These are phyloP conservation scores for Akabosia matsudoensis DNA, from an alignment of 1,140 invertebrate genomes.

Conservation along the genomic window DNA sequence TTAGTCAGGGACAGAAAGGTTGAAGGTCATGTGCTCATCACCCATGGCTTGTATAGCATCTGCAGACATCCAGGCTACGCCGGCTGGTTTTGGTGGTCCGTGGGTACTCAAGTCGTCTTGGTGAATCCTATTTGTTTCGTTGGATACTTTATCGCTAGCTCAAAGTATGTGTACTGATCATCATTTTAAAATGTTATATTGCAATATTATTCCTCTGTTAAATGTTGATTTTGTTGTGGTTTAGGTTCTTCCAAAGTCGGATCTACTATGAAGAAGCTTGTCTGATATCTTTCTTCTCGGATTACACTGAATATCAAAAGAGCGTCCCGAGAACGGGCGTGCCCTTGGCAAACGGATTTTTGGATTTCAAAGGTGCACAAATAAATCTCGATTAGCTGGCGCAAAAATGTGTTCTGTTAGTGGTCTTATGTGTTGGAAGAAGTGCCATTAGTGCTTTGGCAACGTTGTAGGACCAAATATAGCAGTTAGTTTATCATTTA, in stretches of 20 bases:
- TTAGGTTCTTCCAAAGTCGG: conserved; percentile 87
- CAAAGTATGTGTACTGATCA: conserved; percentile 1
- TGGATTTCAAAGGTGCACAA: neutral
- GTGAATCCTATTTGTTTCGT: conserved; percentile 87
- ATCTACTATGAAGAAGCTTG: conserved; percentile 87
- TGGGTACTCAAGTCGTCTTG: conserved; percentile 91
- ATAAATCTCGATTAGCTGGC: no score
- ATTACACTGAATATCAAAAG: conserved; percentile 85
- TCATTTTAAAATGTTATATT: no score
- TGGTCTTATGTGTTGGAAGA: no score
- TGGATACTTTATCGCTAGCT: conserved; percentile 67
- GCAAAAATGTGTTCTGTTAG: no score
- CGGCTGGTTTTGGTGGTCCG: conserved; percentile 98
- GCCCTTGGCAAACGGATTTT: conserved; percentile 83
- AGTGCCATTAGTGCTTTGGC: no score
- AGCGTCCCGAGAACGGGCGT: conserved; percentile 77
- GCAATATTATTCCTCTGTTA: neutral
- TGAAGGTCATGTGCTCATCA: conserved; percentile 84
- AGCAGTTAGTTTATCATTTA: no score
- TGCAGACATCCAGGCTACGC: conserved; percentile 92
- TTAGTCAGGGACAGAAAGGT: conserved; percentile 70
- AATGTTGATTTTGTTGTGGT: conserved; percentile 55
- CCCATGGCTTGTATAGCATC: conserved; percentile 78
- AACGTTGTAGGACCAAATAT: no score
- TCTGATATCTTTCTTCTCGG: conserved; percentile 90